Percentiles rank a stretch among this genome's conserved stretches.
Conservation (phyloP, 1,140 invertebrate genomes). For the Lamellibrachia luymesi region DNA sequence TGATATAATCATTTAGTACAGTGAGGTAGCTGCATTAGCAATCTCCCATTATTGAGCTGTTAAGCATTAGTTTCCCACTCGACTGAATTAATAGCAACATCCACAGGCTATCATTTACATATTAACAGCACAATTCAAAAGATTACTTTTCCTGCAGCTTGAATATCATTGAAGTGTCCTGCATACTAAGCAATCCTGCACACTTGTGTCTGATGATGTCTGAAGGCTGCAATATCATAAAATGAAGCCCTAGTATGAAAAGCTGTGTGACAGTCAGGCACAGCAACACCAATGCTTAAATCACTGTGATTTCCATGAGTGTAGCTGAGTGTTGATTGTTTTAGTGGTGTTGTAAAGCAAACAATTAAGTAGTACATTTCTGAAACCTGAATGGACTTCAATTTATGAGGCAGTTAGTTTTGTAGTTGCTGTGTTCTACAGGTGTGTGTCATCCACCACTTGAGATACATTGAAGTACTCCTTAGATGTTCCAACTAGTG, state of each 20-base stretch:
- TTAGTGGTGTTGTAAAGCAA: background rate
- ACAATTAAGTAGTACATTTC: background rate
- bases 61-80: background rate
- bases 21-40: background rate
- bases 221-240: background rate
- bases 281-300: background rate
- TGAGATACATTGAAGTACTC: background rate
- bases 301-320: background rate
- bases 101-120: background rate
- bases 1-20: background rate
- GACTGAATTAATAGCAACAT: background rate
- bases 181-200: background rate
- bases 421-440: background rate
- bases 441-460: background rate
- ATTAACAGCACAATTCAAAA: background rate
- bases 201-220: background rate
- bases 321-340: background rate
- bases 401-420: background rate
- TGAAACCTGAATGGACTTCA: background rate
- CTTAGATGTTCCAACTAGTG: background rate
- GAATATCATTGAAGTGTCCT: background rate
- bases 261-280: background rate
- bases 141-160: background rate
- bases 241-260: background rate
- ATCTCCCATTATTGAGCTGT: background rate